Evolutionary conservation across 2,113 vertebrate genomes (phyloP), one percentile per base, ranked within the genome.

Genomic region (Poeciliopsis occidentalis): DNA sequence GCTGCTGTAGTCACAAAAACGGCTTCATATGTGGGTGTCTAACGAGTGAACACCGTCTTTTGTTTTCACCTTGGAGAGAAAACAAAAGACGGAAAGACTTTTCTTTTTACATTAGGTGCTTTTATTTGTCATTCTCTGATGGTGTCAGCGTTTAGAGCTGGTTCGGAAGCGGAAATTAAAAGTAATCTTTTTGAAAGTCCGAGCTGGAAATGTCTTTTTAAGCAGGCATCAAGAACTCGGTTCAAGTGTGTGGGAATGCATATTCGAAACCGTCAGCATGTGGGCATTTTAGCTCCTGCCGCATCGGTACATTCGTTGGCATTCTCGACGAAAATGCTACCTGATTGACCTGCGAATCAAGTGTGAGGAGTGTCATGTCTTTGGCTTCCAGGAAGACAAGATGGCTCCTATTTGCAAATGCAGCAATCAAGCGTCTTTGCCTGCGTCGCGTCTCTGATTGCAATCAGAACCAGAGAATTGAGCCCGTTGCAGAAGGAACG

Each of bases 381-480:
- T 41, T 67, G 37, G 37, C 64, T 65, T 8, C 26, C 22, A 26
- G n/a, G 37, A 8, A 44, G 37, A 44, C 64, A n/a, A 27, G 31
- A 32, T 24, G 64, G 51, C 3, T 24, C 29, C 31, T 31, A 27
- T 47, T 67, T 47, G 65, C 39, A 68, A 30, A 30, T 47, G 66
- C 41, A 22, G 66, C 26, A 67, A 47, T 67, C 41, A 67, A 12
- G n/a, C 37, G 11, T 51, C 41, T 27, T 30, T 22, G 22, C 37
- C 41, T 51, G 39, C 41, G 31, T 2, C 4, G 24, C 41, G 30
- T 17, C 26, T 30, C 41, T 67, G 66, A 68, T 31, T 68, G 67
- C 67, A 68, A 51, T 68, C 67, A 68, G 67, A 51, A 68, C 8
- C 32, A 22, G 65, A 67, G 41, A 54, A 29, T 54, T 51, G 30